These are phyloP conservation scores for Sebastes itinus DNA, from an alignment of 2,797 vertebrate species.

Conservation along the genomic window DNA sequence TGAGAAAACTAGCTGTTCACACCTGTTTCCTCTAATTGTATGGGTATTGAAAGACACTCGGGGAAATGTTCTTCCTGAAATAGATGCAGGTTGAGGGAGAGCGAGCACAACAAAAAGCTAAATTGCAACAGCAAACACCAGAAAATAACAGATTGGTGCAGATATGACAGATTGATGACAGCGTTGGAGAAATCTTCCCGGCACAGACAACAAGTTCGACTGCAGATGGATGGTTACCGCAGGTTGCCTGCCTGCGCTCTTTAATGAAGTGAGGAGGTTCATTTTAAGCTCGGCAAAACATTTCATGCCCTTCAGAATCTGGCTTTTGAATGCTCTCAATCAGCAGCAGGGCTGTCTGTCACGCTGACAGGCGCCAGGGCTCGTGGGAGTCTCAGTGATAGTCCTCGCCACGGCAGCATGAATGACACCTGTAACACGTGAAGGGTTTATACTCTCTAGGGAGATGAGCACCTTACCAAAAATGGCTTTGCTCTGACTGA, in stretches of 20 bases:
- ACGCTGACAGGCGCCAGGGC: conserved; percentile 34
- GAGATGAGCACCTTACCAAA: conserved; percentile 10
- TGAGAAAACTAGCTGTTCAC: neutral
- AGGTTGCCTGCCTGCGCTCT: conserved; percentile 2
- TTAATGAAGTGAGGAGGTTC: conserved; percentile 44
- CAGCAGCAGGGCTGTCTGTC: conserved; percentile 50
- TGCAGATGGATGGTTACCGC: conserved; percentile 36
- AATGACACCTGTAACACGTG: conserved; percentile 53
- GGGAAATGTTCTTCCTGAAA: neutral
- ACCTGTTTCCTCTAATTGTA: neutral
- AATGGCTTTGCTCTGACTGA: neutral
- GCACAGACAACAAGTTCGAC: conserved; percentile 16
- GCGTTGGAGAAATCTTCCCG: conserved; percentile 10
- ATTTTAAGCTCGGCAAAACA: conserved; percentile 40
- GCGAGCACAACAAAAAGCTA: neutral
- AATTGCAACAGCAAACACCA: neutral
- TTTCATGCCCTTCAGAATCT: conserved; percentile 28
- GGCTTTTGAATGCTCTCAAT: conserved; percentile 32
- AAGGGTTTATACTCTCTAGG: conserved; percentile 13
- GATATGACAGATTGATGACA: conserved; percentile 45
- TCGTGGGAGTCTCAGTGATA: conserved; percentile 32
- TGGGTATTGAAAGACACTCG: neutral
- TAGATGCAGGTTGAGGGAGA: neutral
- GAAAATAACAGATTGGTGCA: conserved; percentile 2
- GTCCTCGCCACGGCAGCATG: conserved; percentile 13